Percentiles rank a stretch among this genome's conserved stretches.
These are phyloP conservation scores for Cheilosia impressa DNA, from an alignment of 2,888 invertebrate species.

Conservation along the genomic window DNA sequence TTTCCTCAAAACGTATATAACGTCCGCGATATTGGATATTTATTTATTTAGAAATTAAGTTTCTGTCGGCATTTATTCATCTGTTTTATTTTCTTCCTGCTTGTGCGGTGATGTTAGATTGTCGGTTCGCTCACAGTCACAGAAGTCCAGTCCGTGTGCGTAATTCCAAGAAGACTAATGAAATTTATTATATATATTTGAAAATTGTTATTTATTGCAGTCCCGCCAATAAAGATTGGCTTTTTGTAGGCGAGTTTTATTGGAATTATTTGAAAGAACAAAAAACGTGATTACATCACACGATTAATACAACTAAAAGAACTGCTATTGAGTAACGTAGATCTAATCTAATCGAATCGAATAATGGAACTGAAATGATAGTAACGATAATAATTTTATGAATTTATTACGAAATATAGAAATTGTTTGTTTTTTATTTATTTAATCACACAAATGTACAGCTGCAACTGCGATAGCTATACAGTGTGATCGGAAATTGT, in stretches of 20 bases:
- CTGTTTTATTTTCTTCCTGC: slow-evolving; percentile 48
- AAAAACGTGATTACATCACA: slow-evolving; percentile 45
- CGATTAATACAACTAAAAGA: slow-evolving; percentile 10
- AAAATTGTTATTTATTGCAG: slow-evolving; percentile 31
- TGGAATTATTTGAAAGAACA: slow-evolving; percentile 24
- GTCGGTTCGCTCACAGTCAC: neutral
- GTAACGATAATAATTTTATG: slow-evolving; percentile 41
- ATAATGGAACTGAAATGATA: slow-evolving; percentile 15
- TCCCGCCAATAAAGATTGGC: slow-evolving; percentile 52
- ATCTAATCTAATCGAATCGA: slow-evolving; percentile 53
- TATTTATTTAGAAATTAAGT: slow-evolving; percentile 74
- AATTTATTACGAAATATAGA: slow-evolving; percentile 42
- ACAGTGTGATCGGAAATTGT: neutral
- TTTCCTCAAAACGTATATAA: slow-evolving; percentile 29
- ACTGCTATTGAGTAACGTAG: slow-evolving; percentile 21
- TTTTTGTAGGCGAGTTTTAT: slow-evolving; percentile 43
- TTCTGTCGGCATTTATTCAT: slow-evolving; percentile 71
- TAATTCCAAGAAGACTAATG: slow-evolving; percentile 34
- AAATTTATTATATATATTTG: slow-evolving; percentile 2
- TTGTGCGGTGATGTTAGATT: slow-evolving; percentile 6
- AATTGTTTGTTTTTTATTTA: slow-evolving; percentile 38
- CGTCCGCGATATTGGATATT: slow-evolving; percentile 69
- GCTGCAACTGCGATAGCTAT: neutral
- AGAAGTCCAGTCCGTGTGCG: neutral
- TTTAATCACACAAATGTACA: slow-evolving; percentile 9